Base-by-base conservation (phyloP, 2,113 vertebrate genomes). In the Lampris incognitus region DNA sequence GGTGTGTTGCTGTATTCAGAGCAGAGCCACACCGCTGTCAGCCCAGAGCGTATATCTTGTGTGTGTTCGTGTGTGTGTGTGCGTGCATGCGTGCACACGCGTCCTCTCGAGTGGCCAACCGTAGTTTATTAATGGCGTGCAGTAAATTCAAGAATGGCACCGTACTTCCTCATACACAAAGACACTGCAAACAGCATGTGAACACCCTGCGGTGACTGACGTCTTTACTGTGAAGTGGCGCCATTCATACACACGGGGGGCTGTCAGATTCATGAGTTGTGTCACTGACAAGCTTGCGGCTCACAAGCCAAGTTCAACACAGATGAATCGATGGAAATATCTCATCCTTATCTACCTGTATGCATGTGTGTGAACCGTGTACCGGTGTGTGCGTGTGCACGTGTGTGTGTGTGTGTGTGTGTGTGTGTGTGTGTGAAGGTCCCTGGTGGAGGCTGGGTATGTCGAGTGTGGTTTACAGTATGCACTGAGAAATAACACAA, bases 81-180 rank as follows among this genome's bases (percentile, higher is more conserved):
- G 10, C 44, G 48, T 70, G 52, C 52, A 52, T 72, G 38, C 40
- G 5, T 46, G 36, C 63, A 11, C 56, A 3, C 10, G 59, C 38
- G 3, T 40, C 2, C 38, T 56, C 24, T 24, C 24, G 24, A 24
- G 24, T 24, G 73, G 69, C 69, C 36, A 55, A 74, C 58, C 59
- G 13, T 42, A 36, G 39, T 57, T 2, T 64, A 39, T 87, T 81
- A 61, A 83, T 61, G 51, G 68, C 8, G 9, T 4, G 70, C 11
- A 65, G 77, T 83, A 80, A 77, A 87, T 83, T 55, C 82, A 73
- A 82, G 40, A 63, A 77, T 65, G 79, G 66, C 64, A 74, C 66
- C 62, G 73, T 72, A 58, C 6, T 85, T 76, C 62, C 70, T 58
- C 61, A 13, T 10, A 51, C 10, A 69, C 67, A 69, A 39, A 56